phyloP scores from a whole-genome alignment of 2,113 vertebrate species.

The Morone chrysops region DNA sequence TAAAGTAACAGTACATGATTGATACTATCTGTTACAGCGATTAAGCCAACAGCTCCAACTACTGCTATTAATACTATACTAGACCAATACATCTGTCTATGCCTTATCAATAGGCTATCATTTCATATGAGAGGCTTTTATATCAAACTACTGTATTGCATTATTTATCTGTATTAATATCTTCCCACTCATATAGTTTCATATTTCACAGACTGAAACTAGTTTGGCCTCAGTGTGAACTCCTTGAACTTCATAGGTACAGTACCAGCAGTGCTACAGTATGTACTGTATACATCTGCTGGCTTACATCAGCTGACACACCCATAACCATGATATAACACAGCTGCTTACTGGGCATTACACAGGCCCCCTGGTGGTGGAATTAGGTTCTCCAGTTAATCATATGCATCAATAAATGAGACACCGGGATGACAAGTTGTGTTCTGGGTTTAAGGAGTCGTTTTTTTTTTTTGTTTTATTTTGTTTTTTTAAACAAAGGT shows the following conservation, averaged over 20 bases:
- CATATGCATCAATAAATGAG: not conserved
- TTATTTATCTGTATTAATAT: not conserved
- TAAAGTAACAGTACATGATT: not conserved
- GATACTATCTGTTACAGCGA: not conserved
- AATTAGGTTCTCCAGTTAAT: not conserved
- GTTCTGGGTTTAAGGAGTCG: not conserved
- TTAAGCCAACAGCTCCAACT: not conserved
- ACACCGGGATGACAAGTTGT: not conserved
- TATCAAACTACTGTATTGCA: not conserved
- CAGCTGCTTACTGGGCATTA: not conserved
- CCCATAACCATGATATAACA: conserved; percentile 13
- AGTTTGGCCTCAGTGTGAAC: conserved; percentile 38
- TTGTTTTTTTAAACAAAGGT: too few relatives aligned
- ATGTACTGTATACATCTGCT: conserved; percentile 40
- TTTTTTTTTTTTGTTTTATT: too few relatives aligned
- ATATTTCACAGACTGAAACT: conserved; percentile 1
- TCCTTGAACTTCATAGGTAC: conserved; percentile 6
- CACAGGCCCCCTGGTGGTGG: conserved; percentile 43
- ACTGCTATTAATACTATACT: not conserved
- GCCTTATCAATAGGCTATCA: not conserved
- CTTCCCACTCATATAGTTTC: not conserved
- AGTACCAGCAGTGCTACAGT: conserved; percentile 38
- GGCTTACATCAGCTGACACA: conserved; percentile 40
- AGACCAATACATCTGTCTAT: not conserved
- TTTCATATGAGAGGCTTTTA: not conserved